Evolutionary conservation across 2,888 invertebrate genomes (phyloP).

Genomic region (Erannis defoliaria): DNA sequence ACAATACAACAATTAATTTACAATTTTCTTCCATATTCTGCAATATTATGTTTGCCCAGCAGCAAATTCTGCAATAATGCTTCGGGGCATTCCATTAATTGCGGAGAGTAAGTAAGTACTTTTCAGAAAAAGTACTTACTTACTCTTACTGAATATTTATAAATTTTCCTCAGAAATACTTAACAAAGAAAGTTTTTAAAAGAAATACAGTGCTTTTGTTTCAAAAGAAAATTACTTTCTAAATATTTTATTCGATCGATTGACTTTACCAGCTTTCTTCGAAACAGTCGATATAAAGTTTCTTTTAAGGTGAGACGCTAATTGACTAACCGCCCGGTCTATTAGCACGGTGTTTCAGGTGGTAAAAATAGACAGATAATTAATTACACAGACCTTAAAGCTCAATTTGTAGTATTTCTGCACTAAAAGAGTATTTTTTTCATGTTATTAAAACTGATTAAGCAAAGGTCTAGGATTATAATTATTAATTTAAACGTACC

Average conservation of each 20-base stretch:
- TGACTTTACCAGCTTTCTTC: conserved; percentile 7
- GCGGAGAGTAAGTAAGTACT: not conserved
- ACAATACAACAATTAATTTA: too few relatives aligned
- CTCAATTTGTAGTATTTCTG: too few relatives aligned
- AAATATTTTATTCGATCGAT: conserved; percentile 30
- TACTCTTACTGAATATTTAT: not conserved
- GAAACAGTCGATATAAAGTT: conserved; percentile 17
- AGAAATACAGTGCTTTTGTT: conserved; percentile 26
- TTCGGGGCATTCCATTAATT: not conserved
- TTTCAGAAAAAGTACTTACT: too few relatives aligned
- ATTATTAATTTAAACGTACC: not conserved
- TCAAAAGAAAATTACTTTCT: conserved; percentile 26
- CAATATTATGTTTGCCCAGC: too few relatives aligned
- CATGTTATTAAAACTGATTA: too few relatives aligned
- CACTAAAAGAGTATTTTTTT: too few relatives aligned
- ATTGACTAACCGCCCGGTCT: not conserved
- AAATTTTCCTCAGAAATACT: conserved; percentile 3
- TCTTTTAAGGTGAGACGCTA: not conserved
- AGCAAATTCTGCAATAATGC: too few relatives aligned
- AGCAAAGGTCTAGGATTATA: not conserved
- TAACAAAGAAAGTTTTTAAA: conserved; percentile 8
- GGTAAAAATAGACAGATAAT: too few relatives aligned
- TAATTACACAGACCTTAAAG: too few relatives aligned
- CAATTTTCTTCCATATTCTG: too few relatives aligned
- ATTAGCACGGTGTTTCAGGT: too few relatives aligned